Conservation (phyloP, 2,113 vertebrate genomes). For the Calidris pugnax region DNA sequence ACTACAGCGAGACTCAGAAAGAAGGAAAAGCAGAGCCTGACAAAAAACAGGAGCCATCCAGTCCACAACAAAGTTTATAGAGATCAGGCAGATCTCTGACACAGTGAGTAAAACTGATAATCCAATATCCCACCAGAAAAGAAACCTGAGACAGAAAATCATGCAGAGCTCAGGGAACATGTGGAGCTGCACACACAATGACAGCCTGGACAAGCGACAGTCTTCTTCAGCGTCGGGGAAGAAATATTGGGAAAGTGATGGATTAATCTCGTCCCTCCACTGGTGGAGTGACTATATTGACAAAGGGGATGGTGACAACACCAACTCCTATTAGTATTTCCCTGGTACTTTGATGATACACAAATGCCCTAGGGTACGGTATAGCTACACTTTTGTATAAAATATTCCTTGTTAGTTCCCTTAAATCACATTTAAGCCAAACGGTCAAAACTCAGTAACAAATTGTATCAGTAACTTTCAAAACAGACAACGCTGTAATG, state of each 20-base stretch:
- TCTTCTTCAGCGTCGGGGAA: neutral
- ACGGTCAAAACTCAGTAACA: neutral
- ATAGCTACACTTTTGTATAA: neutral
- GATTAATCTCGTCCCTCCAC: neutral
- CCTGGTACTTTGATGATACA: neutral
- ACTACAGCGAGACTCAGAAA: neutral
- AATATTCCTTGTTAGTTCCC: neutral
- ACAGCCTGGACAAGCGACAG: neutral
- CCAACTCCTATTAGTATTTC: neutral
- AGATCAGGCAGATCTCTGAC: neutral
- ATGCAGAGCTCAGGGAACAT: neutral
- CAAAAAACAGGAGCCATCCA: neutral
- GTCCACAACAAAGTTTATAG: neutral
- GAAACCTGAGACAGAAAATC: neutral
- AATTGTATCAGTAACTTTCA: neutral
- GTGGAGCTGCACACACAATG: neutral
- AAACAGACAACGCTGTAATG: neutral
- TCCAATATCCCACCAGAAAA: slow-evolving; percentile 4
- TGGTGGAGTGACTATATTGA: neutral
- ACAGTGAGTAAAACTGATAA: neutral
- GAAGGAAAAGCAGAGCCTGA: neutral
- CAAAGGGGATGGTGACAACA: neutral
- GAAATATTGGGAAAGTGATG: neutral
- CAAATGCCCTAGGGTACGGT: neutral
- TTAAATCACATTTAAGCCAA: neutral